phyloP scores from a whole-genome alignment of 2,888 invertebrate species.

The Tetropium fuscum region DNA sequence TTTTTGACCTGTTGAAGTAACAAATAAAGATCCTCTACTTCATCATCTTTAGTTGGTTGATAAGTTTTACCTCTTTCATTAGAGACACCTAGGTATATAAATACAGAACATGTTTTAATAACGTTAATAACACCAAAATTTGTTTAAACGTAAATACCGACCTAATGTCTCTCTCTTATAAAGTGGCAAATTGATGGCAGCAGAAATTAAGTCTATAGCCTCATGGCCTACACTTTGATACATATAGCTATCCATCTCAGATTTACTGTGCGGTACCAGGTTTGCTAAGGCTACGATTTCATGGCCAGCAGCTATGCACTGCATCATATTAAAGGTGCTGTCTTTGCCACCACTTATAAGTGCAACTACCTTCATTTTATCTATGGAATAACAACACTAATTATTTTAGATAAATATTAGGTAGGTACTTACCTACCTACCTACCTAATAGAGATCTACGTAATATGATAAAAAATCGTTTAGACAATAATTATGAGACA shows the following conservation, averaged over 20 bases:
- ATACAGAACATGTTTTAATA: no score
- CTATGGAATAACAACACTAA: no score
- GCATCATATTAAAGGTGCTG: conserved; percentile 99
- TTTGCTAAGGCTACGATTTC: conserved; percentile 96
- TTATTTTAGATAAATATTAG: no score
- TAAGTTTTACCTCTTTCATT: conserved; percentile 83
- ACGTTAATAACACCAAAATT: no score
- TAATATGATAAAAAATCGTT: no score
- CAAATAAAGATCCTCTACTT: conserved; percentile 96
- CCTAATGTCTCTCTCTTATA: conserved; percentile 86
- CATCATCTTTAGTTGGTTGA: conserved; percentile 84
- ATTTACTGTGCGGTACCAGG: conserved; percentile 87
- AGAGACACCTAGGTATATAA: conserved; percentile 74
- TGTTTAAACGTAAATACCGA: no score
- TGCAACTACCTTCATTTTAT: conserved; percentile 87
- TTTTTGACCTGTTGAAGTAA: conserved; percentile 83
- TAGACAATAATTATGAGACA: no score
- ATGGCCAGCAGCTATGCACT: conserved; percentile 96
- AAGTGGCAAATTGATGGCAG: conserved; percentile 94
- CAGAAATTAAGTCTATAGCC: conserved; percentile 90
- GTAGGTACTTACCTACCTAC: no score
- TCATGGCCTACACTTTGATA: conserved; percentile 99
- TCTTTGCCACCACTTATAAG: conserved; percentile 99
- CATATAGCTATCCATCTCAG: conserved; percentile 84
- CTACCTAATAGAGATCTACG: no score